phyloP scores from a whole-genome alignment of 2,113 vertebrate species.

The Toxotes jaculatrix region DNA sequence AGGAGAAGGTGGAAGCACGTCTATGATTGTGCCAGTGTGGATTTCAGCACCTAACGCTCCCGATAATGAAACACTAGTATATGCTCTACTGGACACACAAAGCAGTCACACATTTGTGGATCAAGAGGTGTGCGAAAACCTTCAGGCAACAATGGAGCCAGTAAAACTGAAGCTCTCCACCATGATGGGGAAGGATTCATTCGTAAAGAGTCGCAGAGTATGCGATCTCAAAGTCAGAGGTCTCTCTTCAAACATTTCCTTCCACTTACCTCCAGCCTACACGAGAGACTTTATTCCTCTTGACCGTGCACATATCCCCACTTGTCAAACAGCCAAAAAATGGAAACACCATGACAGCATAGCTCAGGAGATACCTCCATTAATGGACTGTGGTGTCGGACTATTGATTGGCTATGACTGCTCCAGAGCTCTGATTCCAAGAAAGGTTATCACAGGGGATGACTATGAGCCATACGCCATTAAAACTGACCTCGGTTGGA shows the following conservation, averaged over 20 bases:
- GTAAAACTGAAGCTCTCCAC: conserved; percentile 23
- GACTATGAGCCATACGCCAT: too few species aligned
- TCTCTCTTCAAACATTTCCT: neutral
- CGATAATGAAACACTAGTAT: neutral
- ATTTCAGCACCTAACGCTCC: neutral
- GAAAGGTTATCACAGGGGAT: too few species aligned
- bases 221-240: neutral
- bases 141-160: neutral
- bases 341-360: neutral
- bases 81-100: neutral
- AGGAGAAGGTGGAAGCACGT: conserved; percentile 5
- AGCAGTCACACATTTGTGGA: conserved; percentile 2
- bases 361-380: neutral
- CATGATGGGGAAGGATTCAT: neutral
- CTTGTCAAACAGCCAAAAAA: neutral
- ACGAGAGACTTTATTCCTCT: conserved; percentile 19
- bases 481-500: too few species aligned
- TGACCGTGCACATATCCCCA: neutral
- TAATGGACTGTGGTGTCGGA: too few species aligned
- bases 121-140: conserved; percentile 8
- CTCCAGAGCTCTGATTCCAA: too few species aligned
- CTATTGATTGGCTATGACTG: too few species aligned
- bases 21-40: conserved; percentile 14
- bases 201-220: neutral
- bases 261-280: neutral